Evolutionary conservation across 2,888 invertebrate species (phyloP), one percentile per base, ranked within the genome.

Genomic region (Dascillus cervinus): DNA sequence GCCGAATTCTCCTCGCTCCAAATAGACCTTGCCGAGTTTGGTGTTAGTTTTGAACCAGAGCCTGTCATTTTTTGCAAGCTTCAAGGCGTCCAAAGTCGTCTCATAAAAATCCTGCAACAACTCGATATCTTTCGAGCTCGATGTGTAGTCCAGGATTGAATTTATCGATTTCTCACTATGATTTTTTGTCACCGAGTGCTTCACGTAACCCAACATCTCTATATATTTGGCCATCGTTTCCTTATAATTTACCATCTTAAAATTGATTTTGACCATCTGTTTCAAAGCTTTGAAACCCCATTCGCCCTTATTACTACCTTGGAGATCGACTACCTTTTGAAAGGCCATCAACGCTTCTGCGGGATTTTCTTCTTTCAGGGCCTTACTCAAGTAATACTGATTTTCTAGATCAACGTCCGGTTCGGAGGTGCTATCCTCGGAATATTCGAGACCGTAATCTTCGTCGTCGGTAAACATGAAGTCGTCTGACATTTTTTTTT

Each of bases 231-330:
- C 46, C 56, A 64, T 58, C 31, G 61, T 64, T 67, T 94, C 91
- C 39, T 79, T 79, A 36, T 50, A 49, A 61, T 73, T 66, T 63
- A 91, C 92, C 73, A 96, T 67, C 72, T 89, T 88, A 63, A 97
- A 98, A 65, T 96, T 92, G 33, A 99, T 96, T 69, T 99, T 98
- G 19, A 98, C 95, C 90, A 99, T 96, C 66, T 99, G 98, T 63
- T 99, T 98, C 12, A 98, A 73, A 0, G 98, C 97, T 64, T 97
- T 98, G 63, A 98, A 98, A 0, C 98, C 98, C 97, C 98, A 98
- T 70, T 98, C 96, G 29, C 97, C 96, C 64, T 96, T 96, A 44
- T 91, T 92, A 0, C 89, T 90, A 9, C 87, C 90, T 66, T 99
- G 97, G 37, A 98, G 68, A 53, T 97, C 96, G 44, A 98, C 67